A percentile compares a stretch with the other conserved stretches of the same genome.
Conservation (phyloP, 2,797 vertebrate genomes). For the Sebastes diploproa region DNA sequence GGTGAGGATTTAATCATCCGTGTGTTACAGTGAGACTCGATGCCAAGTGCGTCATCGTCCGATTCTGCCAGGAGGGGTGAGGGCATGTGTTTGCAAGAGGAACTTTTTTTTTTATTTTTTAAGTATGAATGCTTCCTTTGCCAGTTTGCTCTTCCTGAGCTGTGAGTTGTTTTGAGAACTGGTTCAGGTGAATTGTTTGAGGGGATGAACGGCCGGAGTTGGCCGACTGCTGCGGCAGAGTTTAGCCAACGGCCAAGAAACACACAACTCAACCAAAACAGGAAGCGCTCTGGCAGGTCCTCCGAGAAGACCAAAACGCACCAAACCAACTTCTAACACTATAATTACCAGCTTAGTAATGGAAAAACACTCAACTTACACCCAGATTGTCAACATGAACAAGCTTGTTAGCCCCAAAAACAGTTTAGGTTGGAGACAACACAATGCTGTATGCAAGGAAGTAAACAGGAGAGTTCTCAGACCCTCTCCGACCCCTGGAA, state of each 20-base stretch:
- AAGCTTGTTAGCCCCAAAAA: background rate
- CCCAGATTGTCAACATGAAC: constrained; percentile 6
- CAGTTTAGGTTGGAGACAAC: background rate
- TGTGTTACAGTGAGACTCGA: constrained; percentile 31
- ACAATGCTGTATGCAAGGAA: background rate
- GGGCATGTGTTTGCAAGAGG: background rate
- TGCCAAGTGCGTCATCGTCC: constrained; percentile 41
- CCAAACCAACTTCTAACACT: constrained; percentile 1
- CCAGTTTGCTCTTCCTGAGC: constrained; percentile 44
- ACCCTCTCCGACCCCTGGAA: background rate
- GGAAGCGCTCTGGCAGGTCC: constrained; percentile 39
- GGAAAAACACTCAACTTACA: constrained; percentile 1
- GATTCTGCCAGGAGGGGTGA: constrained; percentile 1
- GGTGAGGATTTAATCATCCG: constrained; percentile 43
- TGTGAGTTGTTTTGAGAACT: constrained; percentile 32
- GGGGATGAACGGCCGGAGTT: background rate
- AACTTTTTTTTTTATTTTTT: background rate
- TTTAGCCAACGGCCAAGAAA: constrained; percentile 40
- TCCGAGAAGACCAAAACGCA: constrained; percentile 21
- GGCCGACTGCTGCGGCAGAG: constrained; percentile 4
- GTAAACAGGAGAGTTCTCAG: constrained; percentile 33
- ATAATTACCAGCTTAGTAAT: constrained; percentile 18
- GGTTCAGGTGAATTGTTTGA: constrained; percentile 51
- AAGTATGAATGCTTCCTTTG: constrained; percentile 10
- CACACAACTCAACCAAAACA: constrained; percentile 56